A percentile compares a stretch with the other conserved stretches of the same genome.
Evolutionary conservation across 2,113 vertebrate genomes (phyloP).

Genomic region (Cyprinodon tularosa): DNA sequence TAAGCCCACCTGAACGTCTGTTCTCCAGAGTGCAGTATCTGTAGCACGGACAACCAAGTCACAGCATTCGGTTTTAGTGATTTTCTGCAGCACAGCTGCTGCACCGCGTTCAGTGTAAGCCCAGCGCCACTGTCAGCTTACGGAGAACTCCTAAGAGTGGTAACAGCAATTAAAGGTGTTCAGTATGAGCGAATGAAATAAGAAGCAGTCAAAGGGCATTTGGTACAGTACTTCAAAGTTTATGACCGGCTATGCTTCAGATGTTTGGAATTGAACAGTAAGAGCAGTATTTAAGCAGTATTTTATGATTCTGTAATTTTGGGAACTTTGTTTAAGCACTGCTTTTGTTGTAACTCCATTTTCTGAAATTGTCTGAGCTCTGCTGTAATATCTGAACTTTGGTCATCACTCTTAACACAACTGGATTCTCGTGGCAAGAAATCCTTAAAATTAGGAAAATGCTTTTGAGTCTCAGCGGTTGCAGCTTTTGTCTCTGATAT

Average conservation of each 20-base stretch:
- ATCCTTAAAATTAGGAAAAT: neutral
- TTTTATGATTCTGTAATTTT: neutral
- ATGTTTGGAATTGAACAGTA: neutral
- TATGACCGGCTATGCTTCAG: neutral
- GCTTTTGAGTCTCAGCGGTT: neutral
- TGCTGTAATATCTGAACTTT: neutral
- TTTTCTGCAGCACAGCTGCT: too few species aligned
- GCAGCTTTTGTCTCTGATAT: neutral
- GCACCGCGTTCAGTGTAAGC: too few species aligned
- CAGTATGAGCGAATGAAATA: too few species aligned
- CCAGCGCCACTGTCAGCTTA: too few species aligned
- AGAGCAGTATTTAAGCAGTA: neutral
- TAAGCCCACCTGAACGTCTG: too few species aligned
- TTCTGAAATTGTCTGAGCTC: neutral
- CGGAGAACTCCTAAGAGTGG: too few species aligned
- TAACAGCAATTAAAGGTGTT: too few species aligned
- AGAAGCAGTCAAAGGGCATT: too few species aligned
- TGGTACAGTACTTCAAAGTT: neutral
- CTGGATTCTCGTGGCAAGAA: neutral
- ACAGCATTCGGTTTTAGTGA: too few species aligned
- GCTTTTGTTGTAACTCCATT: slow-evolving; percentile 10
- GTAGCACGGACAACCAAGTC: too few species aligned
- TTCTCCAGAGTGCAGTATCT: too few species aligned
- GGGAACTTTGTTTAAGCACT: neutral
- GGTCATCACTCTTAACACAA: slow-evolving; percentile 1